These are phyloP conservation scores for Brachionus sp. DNA, from an alignment of 1,140 invertebrate species.

Conservation along the genomic window DNA sequence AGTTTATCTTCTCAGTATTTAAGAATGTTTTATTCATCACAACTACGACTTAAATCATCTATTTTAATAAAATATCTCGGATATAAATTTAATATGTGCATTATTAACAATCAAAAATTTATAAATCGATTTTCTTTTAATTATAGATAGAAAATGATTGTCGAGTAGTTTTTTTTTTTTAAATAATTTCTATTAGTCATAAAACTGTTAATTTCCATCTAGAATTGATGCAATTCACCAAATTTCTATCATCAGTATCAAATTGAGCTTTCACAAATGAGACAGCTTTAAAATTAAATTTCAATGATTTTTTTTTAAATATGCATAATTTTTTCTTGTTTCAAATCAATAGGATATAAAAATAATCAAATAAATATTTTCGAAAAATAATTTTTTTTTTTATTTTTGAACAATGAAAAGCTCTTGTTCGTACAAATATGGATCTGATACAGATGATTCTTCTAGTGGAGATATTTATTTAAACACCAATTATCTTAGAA, in stretches of 20 bases:
- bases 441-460: background rate
- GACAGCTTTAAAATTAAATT: background rate
- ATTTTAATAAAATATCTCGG: too few relatives aligned
- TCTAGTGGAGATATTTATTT: constrained; percentile 1
- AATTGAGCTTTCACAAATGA: background rate
- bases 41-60: too few relatives aligned
- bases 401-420: background rate
- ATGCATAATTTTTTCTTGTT: too few relatives aligned
- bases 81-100: too few relatives aligned
- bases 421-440: background rate
- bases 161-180: background rate
- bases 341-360: background rate
- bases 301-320: background rate
- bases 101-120: background rate
- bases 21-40: too few relatives aligned
- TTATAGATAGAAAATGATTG: background rate
- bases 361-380: background rate
- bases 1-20: too few relatives aligned
- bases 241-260: background rate
- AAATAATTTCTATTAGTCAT: background rate
- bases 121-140: background rate
- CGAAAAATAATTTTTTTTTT: background rate
- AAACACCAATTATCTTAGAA: background rate
- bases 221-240: background rate
- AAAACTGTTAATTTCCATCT: background rate